Conservation (phyloP, 2,113 vertebrate species). For the Brachypteracias leptosomus region DNA sequence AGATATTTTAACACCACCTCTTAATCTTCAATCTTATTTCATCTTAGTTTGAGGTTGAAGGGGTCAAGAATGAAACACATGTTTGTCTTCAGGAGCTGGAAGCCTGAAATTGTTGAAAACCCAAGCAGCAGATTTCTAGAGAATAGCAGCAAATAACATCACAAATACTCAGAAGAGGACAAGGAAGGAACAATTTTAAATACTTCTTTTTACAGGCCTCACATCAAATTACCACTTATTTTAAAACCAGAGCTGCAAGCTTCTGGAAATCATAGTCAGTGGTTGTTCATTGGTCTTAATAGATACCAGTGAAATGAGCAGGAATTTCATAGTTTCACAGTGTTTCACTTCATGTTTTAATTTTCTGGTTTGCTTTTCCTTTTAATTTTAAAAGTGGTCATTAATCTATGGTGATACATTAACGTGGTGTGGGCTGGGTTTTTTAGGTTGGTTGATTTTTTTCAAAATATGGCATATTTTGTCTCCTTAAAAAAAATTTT, state of each 20-base stretch:
- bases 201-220: neutral
- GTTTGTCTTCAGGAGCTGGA: neutral
- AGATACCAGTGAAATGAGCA: neutral
- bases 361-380: neutral
- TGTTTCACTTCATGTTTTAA: neutral
- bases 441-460: neutral
- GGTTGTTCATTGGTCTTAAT: neutral
- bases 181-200: neutral
- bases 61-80: neutral
- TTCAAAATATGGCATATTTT: neutral
- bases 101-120: neutral
- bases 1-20: neutral
- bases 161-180: neutral
- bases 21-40: neutral
- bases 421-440: neutral
- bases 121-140: neutral
- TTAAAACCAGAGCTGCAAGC: neutral
- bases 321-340: neutral
- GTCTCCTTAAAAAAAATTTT: constrained; percentile 26
- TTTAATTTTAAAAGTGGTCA: neutral
- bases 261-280: neutral
- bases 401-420: neutral
- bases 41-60: neutral
- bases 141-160: neutral
- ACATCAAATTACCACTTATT: neutral